These are phyloP conservation scores for Formica aserva DNA, from an alignment of 2,888 invertebrate species.

Conservation along the genomic window DNA sequence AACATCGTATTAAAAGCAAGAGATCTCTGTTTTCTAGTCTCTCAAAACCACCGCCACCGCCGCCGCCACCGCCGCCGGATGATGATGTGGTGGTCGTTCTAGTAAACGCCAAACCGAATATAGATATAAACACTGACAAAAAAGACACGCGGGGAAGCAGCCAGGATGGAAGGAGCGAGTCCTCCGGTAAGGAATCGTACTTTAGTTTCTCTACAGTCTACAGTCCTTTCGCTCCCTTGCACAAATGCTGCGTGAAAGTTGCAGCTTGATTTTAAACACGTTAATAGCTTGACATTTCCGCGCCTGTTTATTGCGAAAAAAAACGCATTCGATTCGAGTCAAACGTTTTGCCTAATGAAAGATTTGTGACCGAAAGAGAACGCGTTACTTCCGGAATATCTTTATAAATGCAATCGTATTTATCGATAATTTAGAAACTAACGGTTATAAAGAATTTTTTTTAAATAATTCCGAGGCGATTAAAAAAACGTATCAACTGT, in stretches of 20 bases:
- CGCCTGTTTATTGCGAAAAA: background rate
- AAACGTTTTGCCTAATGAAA: background rate
- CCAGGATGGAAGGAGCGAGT: constrained; percentile 61
- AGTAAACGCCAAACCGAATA: constrained; percentile 60
- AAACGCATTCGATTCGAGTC: background rate
- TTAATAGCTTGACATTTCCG: constrained; percentile 26
- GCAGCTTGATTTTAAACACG: constrained; percentile 2
- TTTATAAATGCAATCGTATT: background rate
- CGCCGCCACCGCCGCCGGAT: constrained; percentile 83
- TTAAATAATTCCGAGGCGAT: background rate
- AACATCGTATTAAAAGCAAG: background rate
- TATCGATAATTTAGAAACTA: background rate
- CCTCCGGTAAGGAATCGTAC: constrained; percentile 29
- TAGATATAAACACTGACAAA: constrained; percentile 76
- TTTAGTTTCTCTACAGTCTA: background rate
- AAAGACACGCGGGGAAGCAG: constrained; percentile 66
- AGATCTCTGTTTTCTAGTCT: constrained; percentile 67
- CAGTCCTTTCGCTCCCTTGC: constrained; percentile 3
- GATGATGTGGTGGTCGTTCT: constrained; percentile 78
- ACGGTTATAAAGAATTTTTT: background rate
- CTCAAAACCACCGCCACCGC: constrained; percentile 81
- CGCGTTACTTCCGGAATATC: background rate
- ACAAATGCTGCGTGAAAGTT: constrained; percentile 40
- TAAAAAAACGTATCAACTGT: background rate
- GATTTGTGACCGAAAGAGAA: background rate